A percentile compares a stretch with the other conserved stretches of the same genome.
Conservation (phyloP, 2,113 vertebrate species). For the Urocitellus parryii region DNA sequence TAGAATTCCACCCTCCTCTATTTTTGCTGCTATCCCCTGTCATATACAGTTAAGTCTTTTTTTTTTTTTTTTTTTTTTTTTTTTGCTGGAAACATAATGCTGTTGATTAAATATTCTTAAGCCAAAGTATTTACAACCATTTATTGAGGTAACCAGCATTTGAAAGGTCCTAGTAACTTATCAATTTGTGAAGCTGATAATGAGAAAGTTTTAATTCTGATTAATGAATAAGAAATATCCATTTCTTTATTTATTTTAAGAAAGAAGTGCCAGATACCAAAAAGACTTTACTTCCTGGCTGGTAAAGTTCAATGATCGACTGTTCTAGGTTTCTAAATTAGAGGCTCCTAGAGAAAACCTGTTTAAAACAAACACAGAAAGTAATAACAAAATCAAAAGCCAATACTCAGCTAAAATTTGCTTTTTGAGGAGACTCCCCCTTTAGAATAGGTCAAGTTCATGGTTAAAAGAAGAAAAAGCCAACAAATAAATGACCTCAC, state of each 20-base stretch:
- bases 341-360: background rate
- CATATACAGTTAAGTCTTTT: background rate
- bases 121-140: background rate
- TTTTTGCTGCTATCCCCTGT: background rate
- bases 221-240: background rate
- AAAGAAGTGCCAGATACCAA: background rate
- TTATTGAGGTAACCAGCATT: background rate
- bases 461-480: background rate
- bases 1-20: background rate
- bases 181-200: background rate
- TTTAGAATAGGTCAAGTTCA: slow-evolving; percentile 61
- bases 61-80: background rate
- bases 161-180: background rate
- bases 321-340: background rate
- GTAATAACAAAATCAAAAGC: background rate
- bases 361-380: background rate
- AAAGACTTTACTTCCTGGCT: background rate
- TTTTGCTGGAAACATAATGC: background rate
- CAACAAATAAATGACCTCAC: no score
- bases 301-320: background rate
- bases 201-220: background rate
- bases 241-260: background rate
- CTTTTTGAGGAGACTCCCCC: background rate
- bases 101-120: background rate
- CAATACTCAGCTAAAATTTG: background rate